phyloP scores from a whole-genome alignment of 2,888 invertebrate species.

The Sylvicola cinctus region DNA sequence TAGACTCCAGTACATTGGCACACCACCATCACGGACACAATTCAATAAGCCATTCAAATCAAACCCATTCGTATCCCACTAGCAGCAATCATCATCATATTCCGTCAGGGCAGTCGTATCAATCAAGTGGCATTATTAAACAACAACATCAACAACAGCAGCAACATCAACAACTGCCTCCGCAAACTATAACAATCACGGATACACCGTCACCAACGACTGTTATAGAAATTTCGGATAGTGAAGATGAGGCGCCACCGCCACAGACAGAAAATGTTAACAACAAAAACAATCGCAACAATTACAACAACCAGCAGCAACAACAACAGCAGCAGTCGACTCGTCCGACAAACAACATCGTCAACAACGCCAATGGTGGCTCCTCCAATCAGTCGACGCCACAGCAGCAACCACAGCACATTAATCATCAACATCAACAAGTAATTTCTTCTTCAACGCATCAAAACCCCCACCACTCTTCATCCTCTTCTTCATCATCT shows the following conservation, averaged over 20 bases:
- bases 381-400: slow-evolving; percentile 11
- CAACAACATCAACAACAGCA: slow-evolving; percentile 10
- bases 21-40: slow-evolving; percentile 15
- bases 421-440: slow-evolving; percentile 9
- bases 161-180: slow-evolving; percentile 13
- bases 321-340: slow-evolving; percentile 7
- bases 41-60: slow-evolving; percentile 11
- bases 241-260: slow-evolving; percentile 62
- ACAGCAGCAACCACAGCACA: slow-evolving; percentile 9
- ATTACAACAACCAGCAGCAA: slow-evolving; percentile 8
- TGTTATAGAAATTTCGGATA: slow-evolving; percentile 89
- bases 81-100: too few species aligned
- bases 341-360: slow-evolving; percentile 28
- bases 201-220: slow-evolving; percentile 91
- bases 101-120: too few species aligned
- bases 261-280: slow-evolving; percentile 3
- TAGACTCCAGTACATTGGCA: too few species aligned
- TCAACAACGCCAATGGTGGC: slow-evolving; percentile 27
- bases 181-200: slow-evolving; percentile 84
- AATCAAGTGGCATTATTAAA: slow-evolving; percentile 11
- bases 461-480: too few species aligned
- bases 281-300: slow-evolving; percentile 15
- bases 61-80: slow-evolving; percentile 7
- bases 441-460: slow-evolving; percentile 11
- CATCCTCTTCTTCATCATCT: slow-evolving; percentile 9